phyloP scores from a whole-genome alignment of 2,113 vertebrate species.

The Melospiza georgiana region DNA sequence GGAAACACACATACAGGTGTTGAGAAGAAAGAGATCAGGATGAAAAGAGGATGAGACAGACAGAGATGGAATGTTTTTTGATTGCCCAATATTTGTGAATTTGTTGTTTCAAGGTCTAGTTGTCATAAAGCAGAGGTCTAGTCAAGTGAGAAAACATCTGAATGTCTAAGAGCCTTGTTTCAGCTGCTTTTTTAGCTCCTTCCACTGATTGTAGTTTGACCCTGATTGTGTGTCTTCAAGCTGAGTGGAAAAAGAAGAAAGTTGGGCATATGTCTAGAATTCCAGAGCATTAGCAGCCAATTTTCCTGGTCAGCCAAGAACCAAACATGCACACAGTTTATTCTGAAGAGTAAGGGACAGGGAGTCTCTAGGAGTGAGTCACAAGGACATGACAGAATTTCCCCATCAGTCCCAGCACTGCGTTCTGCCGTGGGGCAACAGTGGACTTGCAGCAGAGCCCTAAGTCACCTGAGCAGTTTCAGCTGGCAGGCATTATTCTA shows the following conservation, averaged over 20 bases:
- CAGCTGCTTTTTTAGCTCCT: neutral
- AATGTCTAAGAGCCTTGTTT: neutral
- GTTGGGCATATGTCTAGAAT: neutral
- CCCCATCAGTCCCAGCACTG: neutral
- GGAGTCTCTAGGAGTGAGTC: neutral
- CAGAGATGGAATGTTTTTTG: neutral
- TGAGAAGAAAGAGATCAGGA: neutral
- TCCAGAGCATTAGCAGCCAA: neutral
- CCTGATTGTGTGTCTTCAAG: neutral
- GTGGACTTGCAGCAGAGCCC: neutral
- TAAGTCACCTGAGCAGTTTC: neutral
- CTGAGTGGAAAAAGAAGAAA: neutral
- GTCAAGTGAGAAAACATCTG: neutral
- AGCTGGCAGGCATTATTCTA: neutral
- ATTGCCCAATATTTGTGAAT: fast-evolving
- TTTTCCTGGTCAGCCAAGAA: neutral
- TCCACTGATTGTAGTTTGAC: neutral
- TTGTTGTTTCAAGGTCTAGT: neutral
- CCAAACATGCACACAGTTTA: neutral
- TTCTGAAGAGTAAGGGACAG: neutral
- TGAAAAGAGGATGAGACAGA: neutral
- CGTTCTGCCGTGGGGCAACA: neutral
- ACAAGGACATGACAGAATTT: neutral
- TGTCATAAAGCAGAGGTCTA: neutral
- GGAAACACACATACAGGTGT: neutral